These are phyloP conservation scores for Petrocephalus schoutedeni DNA, from an alignment of 2,797 vertebrate genomes.

Conservation along the genomic window DNA sequence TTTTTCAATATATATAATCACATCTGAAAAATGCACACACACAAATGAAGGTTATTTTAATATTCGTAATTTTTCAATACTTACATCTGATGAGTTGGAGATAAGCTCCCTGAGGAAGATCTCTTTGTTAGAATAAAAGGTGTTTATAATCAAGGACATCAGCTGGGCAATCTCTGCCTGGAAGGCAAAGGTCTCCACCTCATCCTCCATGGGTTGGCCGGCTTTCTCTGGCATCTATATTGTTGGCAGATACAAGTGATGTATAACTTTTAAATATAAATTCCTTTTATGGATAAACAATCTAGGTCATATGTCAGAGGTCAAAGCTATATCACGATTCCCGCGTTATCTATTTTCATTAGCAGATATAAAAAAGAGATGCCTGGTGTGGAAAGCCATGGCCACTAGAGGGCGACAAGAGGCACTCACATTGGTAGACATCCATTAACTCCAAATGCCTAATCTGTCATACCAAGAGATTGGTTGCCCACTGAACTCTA, in stretches of 20 bases:
- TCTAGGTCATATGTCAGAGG: background rate
- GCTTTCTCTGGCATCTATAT: constrained; percentile 56
- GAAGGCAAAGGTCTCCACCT: constrained; percentile 61
- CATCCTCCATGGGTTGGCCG: constrained; percentile 53
- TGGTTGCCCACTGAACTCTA: background rate
- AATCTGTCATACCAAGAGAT: background rate
- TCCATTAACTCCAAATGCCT: background rate
- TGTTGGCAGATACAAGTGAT: background rate
- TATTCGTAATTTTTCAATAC: background rate
- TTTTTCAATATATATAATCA: background rate
- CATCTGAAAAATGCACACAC: no score
- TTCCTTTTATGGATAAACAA: background rate
- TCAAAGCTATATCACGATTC: background rate
- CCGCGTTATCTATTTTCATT: background rate
- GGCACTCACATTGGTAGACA: background rate
- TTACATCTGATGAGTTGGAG: constrained; percentile 65
- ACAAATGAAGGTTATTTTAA: no score
- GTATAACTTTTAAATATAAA: background rate
- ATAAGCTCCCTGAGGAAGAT: constrained; percentile 64
- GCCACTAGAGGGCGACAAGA: background rate
- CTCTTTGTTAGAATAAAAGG: constrained; percentile 68
- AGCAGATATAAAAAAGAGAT: background rate
- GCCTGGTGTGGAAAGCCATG: background rate
- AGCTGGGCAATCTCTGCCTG: constrained; percentile 69
- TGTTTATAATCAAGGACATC: constrained; percentile 68